Conservation (phyloP, 1,140 invertebrate species). For the Bradysia coprophila region DNA sequence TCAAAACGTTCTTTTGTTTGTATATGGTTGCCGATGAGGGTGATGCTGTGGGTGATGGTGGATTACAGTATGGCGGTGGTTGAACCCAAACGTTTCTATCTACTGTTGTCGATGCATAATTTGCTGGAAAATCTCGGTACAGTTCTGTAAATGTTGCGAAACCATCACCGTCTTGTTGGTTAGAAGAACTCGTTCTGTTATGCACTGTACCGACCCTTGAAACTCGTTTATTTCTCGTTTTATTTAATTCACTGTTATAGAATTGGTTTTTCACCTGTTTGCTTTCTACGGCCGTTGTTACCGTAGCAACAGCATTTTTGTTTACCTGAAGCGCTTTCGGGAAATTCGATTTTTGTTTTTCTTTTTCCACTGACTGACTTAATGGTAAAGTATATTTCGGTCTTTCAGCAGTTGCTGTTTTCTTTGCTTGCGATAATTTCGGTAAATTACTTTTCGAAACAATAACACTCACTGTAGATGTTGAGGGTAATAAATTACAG, state of each 20-base stretch:
- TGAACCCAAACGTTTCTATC: not conserved
- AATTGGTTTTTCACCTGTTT: no score
- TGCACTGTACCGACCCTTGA: not conserved
- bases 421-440: not conserved
- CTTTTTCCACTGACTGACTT: not conserved
- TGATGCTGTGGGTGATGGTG: not conserved
- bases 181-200: no score
- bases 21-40: not conserved
- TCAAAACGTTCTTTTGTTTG: not conserved
- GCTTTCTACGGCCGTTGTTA: not conserved
- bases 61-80: conserved; percentile 1
- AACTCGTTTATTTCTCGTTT: not conserved
- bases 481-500: no score
- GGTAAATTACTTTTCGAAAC: not conserved
- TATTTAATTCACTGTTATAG: not conserved
- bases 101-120: not conserved
- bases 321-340: no score
- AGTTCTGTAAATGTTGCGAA: not conserved
- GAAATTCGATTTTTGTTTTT: not conserved
- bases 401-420: not conserved
- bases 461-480: no score
- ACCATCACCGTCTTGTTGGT: no score
- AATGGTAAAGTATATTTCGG: not conserved
- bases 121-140: not conserved
- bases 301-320: not conserved